Percentiles rank a stretch among this genome's conserved stretches.
phyloP scores from a whole-genome alignment of 2,113 vertebrate genomes.

The Murina feae region DNA sequence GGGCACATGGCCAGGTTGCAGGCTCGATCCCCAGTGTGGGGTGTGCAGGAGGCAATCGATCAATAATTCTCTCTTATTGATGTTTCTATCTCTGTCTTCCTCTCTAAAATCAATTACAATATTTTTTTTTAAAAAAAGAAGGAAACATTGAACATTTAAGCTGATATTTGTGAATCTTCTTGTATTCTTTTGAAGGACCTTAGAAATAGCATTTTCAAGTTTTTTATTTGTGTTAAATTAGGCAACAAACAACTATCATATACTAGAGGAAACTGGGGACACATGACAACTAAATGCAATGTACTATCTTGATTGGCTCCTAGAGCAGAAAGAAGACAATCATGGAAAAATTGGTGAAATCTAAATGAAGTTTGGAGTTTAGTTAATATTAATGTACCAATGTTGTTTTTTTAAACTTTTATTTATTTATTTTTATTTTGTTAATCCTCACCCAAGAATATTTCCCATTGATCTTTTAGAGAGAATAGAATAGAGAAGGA shows the following conservation, averaged over 20 bases:
- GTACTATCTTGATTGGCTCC: not conserved
- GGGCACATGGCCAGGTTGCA: no score
- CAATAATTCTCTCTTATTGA: no score
- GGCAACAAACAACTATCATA: not conserved
- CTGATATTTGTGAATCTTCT: not conserved
- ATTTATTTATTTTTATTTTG: no score
- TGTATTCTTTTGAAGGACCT: not conserved
- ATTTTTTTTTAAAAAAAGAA: not conserved
- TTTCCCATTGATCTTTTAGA: no score
- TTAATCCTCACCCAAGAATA: no score
- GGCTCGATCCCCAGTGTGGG: no score
- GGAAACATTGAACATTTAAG: not conserved
- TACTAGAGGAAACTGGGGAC: not conserved
- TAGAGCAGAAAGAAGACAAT: not conserved
- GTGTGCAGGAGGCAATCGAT: no score
- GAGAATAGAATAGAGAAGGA: no score
- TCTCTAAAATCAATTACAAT: no score
- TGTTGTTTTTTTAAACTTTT: no score
- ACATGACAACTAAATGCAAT: not conserved
- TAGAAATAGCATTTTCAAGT: not conserved
- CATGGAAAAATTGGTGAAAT: not conserved
- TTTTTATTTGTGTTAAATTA: conserved; percentile 2
- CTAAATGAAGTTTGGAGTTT: not conserved
- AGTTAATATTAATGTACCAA: not conserved
- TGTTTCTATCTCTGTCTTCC: no score